Evolutionary conservation across 2,797 vertebrate species (phyloP).

Genomic region (Spinus olivaceus): DNA sequence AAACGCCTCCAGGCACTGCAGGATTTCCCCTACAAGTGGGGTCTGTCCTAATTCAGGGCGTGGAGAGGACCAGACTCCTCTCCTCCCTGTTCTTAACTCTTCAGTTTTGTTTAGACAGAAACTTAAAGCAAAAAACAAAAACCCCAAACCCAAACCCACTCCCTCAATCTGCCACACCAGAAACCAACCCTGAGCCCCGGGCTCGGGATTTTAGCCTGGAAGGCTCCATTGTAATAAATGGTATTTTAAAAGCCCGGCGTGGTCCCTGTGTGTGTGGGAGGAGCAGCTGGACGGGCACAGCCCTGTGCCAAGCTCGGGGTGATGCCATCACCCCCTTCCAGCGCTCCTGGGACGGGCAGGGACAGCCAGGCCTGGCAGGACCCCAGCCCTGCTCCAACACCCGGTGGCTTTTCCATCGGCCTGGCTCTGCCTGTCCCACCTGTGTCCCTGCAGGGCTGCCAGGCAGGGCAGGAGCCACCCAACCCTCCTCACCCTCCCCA

Average conservation of each 20-base stretch:
- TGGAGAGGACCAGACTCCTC: neutral
- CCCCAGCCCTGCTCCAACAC: rapidly evolving
- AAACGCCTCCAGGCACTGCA: neutral
- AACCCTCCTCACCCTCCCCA: neutral
- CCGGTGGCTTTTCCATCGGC: neutral
- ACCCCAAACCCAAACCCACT: neutral
- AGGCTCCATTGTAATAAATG: slow-evolving; percentile 67
- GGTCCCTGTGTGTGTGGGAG: slow-evolving; percentile 42
- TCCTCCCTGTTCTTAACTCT: neutral
- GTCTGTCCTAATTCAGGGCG: neutral
- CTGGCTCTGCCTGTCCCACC: neutral
- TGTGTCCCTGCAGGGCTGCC: neutral
- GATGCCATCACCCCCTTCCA: neutral
- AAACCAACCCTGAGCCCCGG: neutral
- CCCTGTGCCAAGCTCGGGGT: neutral
- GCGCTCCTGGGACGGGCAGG: neutral
- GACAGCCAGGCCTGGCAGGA: neutral
- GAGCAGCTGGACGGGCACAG: neutral
- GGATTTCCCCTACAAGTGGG: neutral
- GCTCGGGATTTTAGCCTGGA: slow-evolving; percentile 42
- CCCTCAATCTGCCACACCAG: neutral
- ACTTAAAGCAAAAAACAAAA: neutral
- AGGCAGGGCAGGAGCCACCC: neutral
- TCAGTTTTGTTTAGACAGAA: neutral
- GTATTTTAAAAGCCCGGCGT: slow-evolving; percentile 53